Base-by-base conservation (phyloP, 64 coral and sea anemone species). In the Anthopleura sola region DNA sequence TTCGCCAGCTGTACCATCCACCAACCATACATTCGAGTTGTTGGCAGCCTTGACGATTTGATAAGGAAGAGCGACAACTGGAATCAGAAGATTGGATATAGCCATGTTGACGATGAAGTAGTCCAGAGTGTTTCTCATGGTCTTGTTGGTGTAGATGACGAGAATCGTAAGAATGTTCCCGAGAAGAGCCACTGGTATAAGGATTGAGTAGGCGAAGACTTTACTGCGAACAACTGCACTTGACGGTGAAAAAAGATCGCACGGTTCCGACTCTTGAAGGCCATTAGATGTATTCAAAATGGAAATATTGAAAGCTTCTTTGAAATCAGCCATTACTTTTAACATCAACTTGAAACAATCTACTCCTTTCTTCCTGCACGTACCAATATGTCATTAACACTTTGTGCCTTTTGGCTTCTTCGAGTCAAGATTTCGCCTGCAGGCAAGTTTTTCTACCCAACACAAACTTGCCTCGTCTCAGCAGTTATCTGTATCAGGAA, bases 31-130 rank as follows among this genome's bases (percentile, higher is more conserved):
- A 19, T 28, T 28, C 31, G 74, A 34, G 74, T 76, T 76, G 37
- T 76, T 76, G 6, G 74, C 74, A 36, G 74, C 37, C 74, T 76
- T 76, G 31, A 76, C 15, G 29, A 76, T 76, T 37, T 76, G 74
- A 76, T 76, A 76, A 76, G 74, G 74, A 76, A 76, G 74, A n/a
- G 37, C 29, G 4, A 76, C 74, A 37, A 34, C 6, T 1, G 74
- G 74, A 76, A 76, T 76, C 24, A 76, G 37, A 34, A 76, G 37
- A 32, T 76, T 76, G 24, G 74, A 76, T 53, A 53, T 17, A 10
- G 74, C 74, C 74, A 76, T 76, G 37, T 76, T 76, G 31, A 76
- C 18, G 29, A 76, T 76, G 31, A 76, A 76, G 74, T 36, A 76
- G 31, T 76, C 74, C 6, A 76, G 37, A 34, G 74, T 34, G 29